Base-by-base conservation (phyloP, 2,888 invertebrate species). In the Drosophila macrothrix region DNA sequence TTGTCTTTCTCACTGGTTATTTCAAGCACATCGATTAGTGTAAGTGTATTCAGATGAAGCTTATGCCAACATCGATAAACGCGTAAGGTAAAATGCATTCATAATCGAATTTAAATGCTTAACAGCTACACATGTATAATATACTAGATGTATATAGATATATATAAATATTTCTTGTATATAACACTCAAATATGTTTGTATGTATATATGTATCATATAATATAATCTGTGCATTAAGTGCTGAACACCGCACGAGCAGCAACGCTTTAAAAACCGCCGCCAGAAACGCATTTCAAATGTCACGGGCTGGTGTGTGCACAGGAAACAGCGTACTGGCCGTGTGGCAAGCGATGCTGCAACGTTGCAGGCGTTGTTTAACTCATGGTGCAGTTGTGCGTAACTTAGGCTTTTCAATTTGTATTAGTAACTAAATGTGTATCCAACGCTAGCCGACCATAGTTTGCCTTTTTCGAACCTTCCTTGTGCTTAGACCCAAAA, bases 391-490 rank as follows among this genome's bases (percentile, higher is more conserved):
- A 67, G 58, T 60, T 65, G 75, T 75, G 74, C 74, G 46, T 54
- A 74, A 74, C 77, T 39, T 58, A 75, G 73, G 67, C 35, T 67
- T 59, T 41, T 31, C 19, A 29, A 43, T 22, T 22, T 58, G 58
- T 58, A 16, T 58, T 63, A n/a, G n/a, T 16, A 62, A 71, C 49
- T 35, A 14, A 66, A 69, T 33, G 29, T 54, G 19, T 71, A 53
- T 74, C 88, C 56, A 67, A 63, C 81, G 60, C 92, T 88, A 52
- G 73, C 92, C 83, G 66, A 80, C 92, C 92, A 70, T 70, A 49
- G 67, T 62, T 77, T 76, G 92, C 92, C 92, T 73, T 80, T 92
- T 92, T 91, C 92, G 91, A 90, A 91, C 91, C 90, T 86, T 78
- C 88, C 90, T 67, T 72, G 65, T 80, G 80, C 90, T 76, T 78